Evolutionary conservation across 2,113 vertebrate genomes (phyloP).

Genomic region (Dinomys branickii): DNA sequence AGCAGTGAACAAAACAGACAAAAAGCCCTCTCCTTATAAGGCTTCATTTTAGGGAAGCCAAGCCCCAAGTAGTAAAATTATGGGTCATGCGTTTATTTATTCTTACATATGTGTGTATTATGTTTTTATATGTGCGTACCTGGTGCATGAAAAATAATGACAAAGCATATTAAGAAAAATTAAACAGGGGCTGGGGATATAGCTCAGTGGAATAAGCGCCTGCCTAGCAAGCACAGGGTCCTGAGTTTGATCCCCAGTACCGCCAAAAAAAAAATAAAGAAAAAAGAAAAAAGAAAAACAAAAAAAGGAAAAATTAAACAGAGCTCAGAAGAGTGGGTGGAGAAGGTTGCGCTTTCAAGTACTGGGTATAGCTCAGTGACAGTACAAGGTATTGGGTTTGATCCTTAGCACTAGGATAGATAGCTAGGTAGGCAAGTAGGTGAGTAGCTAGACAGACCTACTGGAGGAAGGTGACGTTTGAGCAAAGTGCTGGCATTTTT

Average conservation of each 20-base stretch:
- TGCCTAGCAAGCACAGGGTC: too few relatives aligned
- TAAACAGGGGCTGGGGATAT: too few relatives aligned
- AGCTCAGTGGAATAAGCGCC: too few relatives aligned
- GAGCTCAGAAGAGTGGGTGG: background rate
- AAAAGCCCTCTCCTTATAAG: background rate
- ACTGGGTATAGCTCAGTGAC: background rate
- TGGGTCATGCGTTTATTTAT: background rate
- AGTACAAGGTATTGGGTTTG: background rate
- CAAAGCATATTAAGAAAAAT: background rate
- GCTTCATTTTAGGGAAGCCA: background rate
- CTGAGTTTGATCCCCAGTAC: too few relatives aligned
- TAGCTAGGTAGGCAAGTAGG: background rate
- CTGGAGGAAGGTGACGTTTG: background rate
- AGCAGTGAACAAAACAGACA: slow-evolving; percentile 7
- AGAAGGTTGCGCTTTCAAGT: background rate
- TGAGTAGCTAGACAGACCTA: background rate
- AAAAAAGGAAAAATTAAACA: background rate
- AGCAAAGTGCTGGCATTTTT: background rate
- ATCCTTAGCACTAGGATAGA: background rate
- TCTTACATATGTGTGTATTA: background rate
- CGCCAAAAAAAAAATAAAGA: too few relatives aligned
- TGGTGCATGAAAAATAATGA: background rate
- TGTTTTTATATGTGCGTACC: background rate
- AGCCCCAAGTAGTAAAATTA: background rate
- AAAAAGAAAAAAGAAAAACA: too few relatives aligned